Evolutionary conservation across 2,797 vertebrate species (phyloP), one percentile per base, ranked within the genome.

Genomic region (Typhlichthys subterraneus): DNA sequence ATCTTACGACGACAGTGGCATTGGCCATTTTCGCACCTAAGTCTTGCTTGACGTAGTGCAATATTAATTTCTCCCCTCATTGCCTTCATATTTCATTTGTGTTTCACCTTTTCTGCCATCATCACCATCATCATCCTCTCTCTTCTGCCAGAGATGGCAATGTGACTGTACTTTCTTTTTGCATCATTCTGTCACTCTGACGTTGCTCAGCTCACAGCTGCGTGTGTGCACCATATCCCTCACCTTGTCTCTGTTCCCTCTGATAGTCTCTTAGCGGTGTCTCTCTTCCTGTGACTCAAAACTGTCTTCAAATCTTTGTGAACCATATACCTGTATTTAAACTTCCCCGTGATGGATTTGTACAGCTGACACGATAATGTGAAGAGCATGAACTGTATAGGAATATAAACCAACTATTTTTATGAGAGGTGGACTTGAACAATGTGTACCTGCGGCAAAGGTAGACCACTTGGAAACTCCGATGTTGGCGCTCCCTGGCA

Each of bases 21-120:
- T 63, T 65, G 66, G 84, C 68, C 86, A 78, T 83, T 83, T 83
- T 84, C 71, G 61, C 80, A 84, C 79, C 75, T 72, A 70, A 75
- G 63, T 78, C 69, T 75, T 79, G 73, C 78, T 79, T 75, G 75
- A 70, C 71, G 80, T 74, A 23, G 65, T 84, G 61, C 65, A 76
- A 81, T 82, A 78, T 82, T 79, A 78, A 82, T 80, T 72, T 70
- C 64, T 65, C 54, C 79, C 56, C 70, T 73, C 73, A 58, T 79
- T 46, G 15, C 53, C 55, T 65, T 70, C 48, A 58, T 63, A 11
- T 10, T 10, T n/a, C 38, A 7, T 42, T 42, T 9, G 38, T 42
- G 38, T 42, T 42, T 42, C 38, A 42, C 38, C 38, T 9, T 7
- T 42, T 42, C 38, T 42, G 38, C 9, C 38, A 9, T 42, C 38